Base-by-base conservation (phyloP, 2,797 vertebrate species). In the Cyclopterus lumpus region DNA sequence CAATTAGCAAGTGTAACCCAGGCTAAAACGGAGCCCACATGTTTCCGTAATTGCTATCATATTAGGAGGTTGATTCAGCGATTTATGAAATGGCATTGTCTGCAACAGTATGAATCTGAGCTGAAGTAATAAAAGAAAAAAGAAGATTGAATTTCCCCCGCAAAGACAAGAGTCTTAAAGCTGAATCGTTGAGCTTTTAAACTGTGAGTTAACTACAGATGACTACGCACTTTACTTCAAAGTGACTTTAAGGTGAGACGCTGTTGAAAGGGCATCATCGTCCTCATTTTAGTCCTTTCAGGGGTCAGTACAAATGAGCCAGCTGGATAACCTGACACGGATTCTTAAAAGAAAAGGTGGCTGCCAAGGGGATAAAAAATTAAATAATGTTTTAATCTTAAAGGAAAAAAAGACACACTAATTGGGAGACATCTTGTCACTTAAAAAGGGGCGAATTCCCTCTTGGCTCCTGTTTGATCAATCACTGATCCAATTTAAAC, bases 1-100 rank as follows among this genome's bases (percentile, higher is more conserved):
- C 71, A 89, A 89, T 91, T 83, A 83, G 79, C 22, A 73, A 86
- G 77, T 78, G 71, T 80, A 84, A 88, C 74, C 60, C 59, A 11
- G 59, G 30, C 67, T 75, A 24, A 75, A 85, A 71, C 61, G 12
- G 24, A 77, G 32, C 11, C 62, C 62, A 65, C 73, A 75, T 75
- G 38, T 69, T 69, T 62, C 65, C 49, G 46, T 70, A 72, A 80
- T 38, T 7, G 53, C 64, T 63, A 26, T 62, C 48, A 63, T 70
- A 49, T 77, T 73, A 72, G 16, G 40, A 22, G 51, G 69, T 3
- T 68, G 28, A 64, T 57, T 69, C 48, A 71, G 40, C 42, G 68
- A 62, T 76, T 83, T 68, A 78, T 67, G 46, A 68, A 60, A 60
- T 44, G 16, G 22, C 22, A 55, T 12, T 36, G 20, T 16, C n/a